phyloP scores from a whole-genome alignment of 64 coral and sea anemone species.

The Acropora tenuis region DNA sequence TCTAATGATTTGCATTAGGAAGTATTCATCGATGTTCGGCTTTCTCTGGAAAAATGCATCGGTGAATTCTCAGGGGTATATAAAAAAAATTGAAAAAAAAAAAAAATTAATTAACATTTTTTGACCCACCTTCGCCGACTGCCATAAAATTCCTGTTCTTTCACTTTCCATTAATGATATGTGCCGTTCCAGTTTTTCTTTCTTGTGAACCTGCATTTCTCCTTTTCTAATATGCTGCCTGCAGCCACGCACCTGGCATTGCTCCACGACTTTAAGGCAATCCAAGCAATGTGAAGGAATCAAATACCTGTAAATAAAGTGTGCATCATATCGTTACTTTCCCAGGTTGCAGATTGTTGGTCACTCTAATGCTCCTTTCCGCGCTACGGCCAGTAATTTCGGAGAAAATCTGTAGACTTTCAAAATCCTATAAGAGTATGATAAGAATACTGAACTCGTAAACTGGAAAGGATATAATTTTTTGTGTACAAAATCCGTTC shows the following conservation, averaged over 20 bases:
- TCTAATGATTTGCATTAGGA: neutral
- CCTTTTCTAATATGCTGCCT: neutral
- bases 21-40: neutral
- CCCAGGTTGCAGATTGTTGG: conserved; percentile 12
- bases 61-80: neutral
- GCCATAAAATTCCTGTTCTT: neutral
- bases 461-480: neutral
- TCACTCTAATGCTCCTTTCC: conserved; percentile 11
- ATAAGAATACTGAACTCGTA: conserved; percentile 16
- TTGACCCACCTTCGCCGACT: neutral
- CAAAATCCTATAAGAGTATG: conserved; percentile 19
- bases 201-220: conserved; percentile 3
- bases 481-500: neutral
- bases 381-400: neutral
- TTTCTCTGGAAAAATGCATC: neutral
- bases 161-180: conserved; percentile 25
- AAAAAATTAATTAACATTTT: neutral
- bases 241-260: neutral
- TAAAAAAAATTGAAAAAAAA: neutral
- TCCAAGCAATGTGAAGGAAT: conserved; percentile 27
- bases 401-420: conserved; percentile 7
- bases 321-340: neutral
- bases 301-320: conserved; percentile 23
- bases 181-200: conserved; percentile 11
- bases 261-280: neutral